A percentile compares a stretch with the other conserved stretches of the same genome.
These are phyloP conservation scores for Drosophila fungiperda DNA, from an alignment of 2,888 invertebrate genomes.

Conservation along the genomic window DNA sequence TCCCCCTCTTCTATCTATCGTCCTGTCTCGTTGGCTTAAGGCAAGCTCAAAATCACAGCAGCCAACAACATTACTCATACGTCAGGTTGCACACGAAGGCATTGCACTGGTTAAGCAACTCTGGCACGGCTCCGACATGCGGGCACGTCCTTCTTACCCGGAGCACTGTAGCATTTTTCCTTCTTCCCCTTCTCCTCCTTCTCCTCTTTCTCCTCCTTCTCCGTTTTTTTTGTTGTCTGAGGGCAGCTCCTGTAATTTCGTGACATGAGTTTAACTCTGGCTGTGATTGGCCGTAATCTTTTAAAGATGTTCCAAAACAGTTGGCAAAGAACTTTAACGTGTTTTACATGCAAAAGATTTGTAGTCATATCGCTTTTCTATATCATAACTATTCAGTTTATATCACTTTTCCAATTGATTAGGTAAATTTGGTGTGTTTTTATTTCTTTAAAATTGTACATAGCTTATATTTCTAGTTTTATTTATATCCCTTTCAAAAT, in stretches of 20 bases:
- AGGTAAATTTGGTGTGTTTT: neutral
- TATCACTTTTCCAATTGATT: neutral
- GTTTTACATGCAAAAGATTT: neutral
- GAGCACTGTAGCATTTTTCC: neutral
- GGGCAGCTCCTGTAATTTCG: constrained; percentile 30
- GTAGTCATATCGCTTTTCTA: neutral
- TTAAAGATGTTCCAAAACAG: constrained; percentile 10
- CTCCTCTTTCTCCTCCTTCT: neutral
- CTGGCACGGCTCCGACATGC: constrained; percentile 23
- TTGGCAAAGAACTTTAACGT: neutral
- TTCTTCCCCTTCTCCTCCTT: neutral
- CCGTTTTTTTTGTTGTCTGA: constrained; percentile 12
- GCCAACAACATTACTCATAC: constrained; percentile 77
- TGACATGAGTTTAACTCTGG: constrained; percentile 16
- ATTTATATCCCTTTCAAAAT: neutral
- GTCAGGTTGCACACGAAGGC: constrained; percentile 61
- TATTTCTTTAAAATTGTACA: neutral
- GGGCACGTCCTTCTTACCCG: constrained; percentile 48
- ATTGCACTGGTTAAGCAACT: constrained; percentile 15
- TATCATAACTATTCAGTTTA: neutral
- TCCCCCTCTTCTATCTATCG: neutral
- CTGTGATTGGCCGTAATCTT: constrained; percentile 31
- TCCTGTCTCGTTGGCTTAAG: constrained; percentile 39
- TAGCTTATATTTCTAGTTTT: no score
- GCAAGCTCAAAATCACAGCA: constrained; percentile 65